Conservation (phyloP, 53 echinoderm and acorn worm species). For the Luidia sarsii region DNA sequence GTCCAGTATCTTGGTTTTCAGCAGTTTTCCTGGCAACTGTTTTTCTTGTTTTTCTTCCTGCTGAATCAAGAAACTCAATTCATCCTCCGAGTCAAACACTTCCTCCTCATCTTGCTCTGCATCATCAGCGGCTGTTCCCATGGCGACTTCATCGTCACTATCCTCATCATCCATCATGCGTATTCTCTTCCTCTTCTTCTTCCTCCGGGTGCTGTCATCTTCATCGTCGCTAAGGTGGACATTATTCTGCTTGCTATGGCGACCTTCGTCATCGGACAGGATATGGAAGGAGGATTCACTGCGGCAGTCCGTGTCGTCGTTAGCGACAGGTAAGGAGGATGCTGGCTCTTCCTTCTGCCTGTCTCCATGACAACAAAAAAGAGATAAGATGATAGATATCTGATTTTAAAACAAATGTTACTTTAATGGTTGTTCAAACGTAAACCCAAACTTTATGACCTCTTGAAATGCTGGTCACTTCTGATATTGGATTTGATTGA, state of each 20-base stretch:
- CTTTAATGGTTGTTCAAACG: too few species aligned
- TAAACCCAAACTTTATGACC: too few species aligned
- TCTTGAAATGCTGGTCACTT: too few species aligned
- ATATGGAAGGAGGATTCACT: constrained; percentile 74
- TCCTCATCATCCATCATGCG: constrained; percentile 53
- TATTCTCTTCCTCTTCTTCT: constrained; percentile 50
- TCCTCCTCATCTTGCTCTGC: constrained; percentile 52
- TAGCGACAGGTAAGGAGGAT: not conserved
- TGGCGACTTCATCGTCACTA: constrained; percentile 42
- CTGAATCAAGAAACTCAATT: constrained; percentile 38
- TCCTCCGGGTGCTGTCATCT: constrained; percentile 14
- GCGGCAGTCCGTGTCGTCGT: constrained; percentile 41
- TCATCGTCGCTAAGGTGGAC: constrained; percentile 49
- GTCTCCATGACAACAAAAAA: too few species aligned
- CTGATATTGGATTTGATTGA: too few species aligned
- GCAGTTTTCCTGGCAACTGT: not conserved
- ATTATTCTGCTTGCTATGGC: constrained; percentile 46
- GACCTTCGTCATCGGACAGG: constrained; percentile 65
- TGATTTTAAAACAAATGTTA: too few species aligned
- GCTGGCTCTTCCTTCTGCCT: constrained; percentile 27
- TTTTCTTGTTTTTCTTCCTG: constrained; percentile 22
- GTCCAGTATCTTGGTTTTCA: not conserved
- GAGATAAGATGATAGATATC: too few species aligned
- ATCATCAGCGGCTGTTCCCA: constrained; percentile 26
- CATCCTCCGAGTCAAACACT: constrained; percentile 71